Evolutionary conservation across 30 jellyfish, hydroid and myxozoan species (phyloP).

Genomic region (Rhopilema esculentum): DNA sequence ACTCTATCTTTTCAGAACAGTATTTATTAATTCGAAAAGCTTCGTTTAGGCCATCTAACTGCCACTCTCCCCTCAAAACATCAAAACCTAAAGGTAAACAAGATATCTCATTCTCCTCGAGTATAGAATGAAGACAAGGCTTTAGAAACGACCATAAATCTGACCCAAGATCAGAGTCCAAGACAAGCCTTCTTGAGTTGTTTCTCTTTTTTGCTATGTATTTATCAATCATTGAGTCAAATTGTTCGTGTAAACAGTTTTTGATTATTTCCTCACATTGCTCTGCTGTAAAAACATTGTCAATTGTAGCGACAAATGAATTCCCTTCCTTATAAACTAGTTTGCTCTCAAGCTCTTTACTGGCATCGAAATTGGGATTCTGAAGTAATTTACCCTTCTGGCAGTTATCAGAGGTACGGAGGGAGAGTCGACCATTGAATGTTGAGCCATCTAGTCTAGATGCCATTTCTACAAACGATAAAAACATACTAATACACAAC

Average conservation of each 20-base stretch:
- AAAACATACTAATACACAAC: neutral
- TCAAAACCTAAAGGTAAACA: neutral
- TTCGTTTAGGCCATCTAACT: neutral
- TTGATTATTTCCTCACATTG: neutral
- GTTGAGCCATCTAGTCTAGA: neutral
- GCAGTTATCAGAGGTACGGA: neutral
- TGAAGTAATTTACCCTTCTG: neutral
- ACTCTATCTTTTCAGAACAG: neutral
- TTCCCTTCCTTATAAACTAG: neutral
- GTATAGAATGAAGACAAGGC: neutral
- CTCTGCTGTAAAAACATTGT: neutral
- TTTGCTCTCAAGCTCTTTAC: neutral
- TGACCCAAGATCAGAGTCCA: neutral
- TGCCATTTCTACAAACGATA: neutral
- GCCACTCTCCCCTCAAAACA: neutral
- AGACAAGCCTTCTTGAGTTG: neutral
- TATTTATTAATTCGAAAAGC: neutral
- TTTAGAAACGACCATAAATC: neutral
- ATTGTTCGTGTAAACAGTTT: neutral
- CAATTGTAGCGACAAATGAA: neutral
- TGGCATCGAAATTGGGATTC: neutral
- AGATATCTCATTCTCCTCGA: neutral
- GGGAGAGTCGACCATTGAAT: neutral
- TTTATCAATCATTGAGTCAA: neutral
- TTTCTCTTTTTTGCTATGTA: neutral